These are phyloP conservation scores for Masticophis lateralis DNA, from an alignment of 2,797 vertebrate species.

Conservation along the genomic window DNA sequence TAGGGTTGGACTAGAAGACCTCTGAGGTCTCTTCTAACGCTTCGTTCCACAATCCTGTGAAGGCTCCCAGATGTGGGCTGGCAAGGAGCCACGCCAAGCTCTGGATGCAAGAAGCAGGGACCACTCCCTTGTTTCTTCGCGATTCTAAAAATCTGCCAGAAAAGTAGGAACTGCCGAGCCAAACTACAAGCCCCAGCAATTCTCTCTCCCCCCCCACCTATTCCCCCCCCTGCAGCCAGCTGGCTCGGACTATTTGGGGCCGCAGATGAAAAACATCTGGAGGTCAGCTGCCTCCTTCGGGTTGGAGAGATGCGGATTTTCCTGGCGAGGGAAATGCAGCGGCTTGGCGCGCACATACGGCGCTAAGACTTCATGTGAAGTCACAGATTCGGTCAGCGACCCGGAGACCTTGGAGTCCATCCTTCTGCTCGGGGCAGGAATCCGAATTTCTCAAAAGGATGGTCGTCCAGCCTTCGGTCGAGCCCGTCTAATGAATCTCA, in stretches of 20 bases:
- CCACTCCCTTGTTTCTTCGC: background rate
- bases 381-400: background rate
- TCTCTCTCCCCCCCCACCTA: accelerated
- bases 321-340: background rate
- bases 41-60: background rate
- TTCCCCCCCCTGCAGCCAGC: background rate
- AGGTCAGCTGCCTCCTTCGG: background rate
- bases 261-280: background rate
- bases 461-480: background rate
- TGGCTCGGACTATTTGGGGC: background rate
- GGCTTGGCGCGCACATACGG: background rate
- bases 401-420: background rate
- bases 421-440: background rate
- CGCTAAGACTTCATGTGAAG: background rate
- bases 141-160: background rate
- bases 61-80: background rate
- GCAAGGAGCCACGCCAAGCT: background rate
- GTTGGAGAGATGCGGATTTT: background rate
- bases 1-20: background rate
- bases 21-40: background rate
- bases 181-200: background rate
- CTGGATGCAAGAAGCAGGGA: background rate
- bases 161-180: background rate
- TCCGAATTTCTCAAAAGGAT: background rate
- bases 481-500: background rate